phyloP scores from a whole-genome alignment of 2,888 invertebrate genomes.

The Matsumyia berberina region DNA sequence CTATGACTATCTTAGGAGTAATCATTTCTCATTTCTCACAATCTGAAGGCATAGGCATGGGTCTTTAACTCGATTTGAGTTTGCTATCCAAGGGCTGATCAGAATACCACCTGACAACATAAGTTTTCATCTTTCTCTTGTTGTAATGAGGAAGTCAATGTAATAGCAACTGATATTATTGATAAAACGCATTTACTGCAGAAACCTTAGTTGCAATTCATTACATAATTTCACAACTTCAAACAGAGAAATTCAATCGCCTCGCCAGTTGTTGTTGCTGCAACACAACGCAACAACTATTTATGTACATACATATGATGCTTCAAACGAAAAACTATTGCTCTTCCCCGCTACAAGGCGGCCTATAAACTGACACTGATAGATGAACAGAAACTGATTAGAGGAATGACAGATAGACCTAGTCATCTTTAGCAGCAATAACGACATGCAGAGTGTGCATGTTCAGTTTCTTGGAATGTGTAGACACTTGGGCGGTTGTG shows the following conservation, averaged over 20 bases:
- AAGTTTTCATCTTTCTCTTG: constrained; percentile 26
- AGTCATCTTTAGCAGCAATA: not conserved
- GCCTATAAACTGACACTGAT: constrained; percentile 12
- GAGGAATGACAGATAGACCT: not conserved
- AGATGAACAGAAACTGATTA: constrained; percentile 21
- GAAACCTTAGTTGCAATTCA: not conserved
- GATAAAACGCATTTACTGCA: constrained; percentile 7
- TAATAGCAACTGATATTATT: not conserved
- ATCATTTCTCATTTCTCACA: too few relatives aligned
- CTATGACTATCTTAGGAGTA: too few relatives aligned
- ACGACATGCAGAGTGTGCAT: not conserved
- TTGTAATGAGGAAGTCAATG: constrained; percentile 20
- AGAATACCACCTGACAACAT: too few relatives aligned
- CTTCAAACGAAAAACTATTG: not conserved
- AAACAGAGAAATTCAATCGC: not conserved
- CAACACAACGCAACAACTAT: not conserved
- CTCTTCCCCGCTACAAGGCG: not conserved
- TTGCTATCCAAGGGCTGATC: too few relatives aligned
- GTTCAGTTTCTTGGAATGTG: not conserved
- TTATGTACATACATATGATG: not conserved
- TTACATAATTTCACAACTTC: constrained; percentile 14
- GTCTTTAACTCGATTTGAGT: too few relatives aligned
- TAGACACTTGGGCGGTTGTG: not conserved
- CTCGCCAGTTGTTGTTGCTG: not conserved
- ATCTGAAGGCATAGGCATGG: too few relatives aligned